These are phyloP conservation scores for Sparidentex hasta DNA, from an alignment of 2,797 vertebrate genomes.

Conservation along the genomic window DNA sequence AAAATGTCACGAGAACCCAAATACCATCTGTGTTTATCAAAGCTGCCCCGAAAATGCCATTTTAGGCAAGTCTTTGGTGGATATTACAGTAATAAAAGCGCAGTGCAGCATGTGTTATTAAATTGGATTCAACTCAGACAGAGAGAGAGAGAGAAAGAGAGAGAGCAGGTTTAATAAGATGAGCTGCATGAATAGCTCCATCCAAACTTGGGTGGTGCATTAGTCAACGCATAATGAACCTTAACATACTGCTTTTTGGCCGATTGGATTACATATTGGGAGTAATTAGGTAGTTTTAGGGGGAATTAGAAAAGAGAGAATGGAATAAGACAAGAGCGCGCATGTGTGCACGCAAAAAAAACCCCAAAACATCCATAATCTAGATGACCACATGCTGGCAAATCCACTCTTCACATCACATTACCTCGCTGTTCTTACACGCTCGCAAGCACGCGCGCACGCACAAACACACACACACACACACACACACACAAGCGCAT, in stretches of 20 bases:
- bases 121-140: conserved; percentile 67
- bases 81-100: conserved; percentile 68
- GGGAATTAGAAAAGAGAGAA: conserved; percentile 46
- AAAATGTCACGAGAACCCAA: conserved; percentile 29
- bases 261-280: conserved; percentile 68
- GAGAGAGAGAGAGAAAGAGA: conserved; percentile 19
- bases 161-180: conserved; percentile 74
- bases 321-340: conserved; percentile 26
- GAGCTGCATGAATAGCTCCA: conserved; percentile 72
- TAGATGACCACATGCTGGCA: conserved; percentile 67
- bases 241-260: conserved; percentile 60
- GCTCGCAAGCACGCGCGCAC: conserved; percentile 1
- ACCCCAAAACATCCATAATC: conserved; percentile 50
- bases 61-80: conserved; percentile 39
- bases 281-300: conserved; percentile 67
- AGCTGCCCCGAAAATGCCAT: conserved; percentile 42
- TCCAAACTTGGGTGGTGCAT: conserved; percentile 72
- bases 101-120: conserved; percentile 69
- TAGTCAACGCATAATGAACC: conserved; percentile 74
- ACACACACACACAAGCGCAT: conserved; percentile 3
- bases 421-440: conserved; percentile 46
- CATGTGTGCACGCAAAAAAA: conserved; percentile 19
- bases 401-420: conserved; percentile 70
- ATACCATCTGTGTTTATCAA: conserved; percentile 41
- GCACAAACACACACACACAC: conserved; percentile 2